A percentile compares a stretch with the other conserved stretches of the same genome.
Evolutionary conservation across 2,797 vertebrate genomes (phyloP).

Genomic region (Neosilurus mollespiculum): DNA sequence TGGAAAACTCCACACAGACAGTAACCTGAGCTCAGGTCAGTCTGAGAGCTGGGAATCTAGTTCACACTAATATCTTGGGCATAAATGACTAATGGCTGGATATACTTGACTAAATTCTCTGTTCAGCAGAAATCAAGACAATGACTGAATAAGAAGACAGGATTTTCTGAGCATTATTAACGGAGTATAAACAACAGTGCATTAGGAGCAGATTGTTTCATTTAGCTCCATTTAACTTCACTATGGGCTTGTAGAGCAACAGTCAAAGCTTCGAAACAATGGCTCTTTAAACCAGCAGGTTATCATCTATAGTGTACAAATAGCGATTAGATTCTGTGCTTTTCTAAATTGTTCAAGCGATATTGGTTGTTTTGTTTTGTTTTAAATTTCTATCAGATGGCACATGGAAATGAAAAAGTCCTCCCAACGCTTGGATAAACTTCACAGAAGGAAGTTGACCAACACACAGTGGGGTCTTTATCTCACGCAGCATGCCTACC

Average conservation of each 20-base stretch:
- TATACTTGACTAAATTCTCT: conserved; percentile 67
- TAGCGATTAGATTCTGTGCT: background rate
- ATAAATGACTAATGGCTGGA: conserved; percentile 66
- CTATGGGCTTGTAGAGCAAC: background rate
- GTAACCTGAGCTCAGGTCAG: background rate
- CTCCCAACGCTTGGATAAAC: background rate
- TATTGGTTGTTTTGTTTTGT: background rate
- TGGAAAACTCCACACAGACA: background rate
- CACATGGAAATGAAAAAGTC: background rate
- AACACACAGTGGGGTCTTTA: background rate
- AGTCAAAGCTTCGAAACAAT: conserved; percentile 27
- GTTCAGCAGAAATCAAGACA: conserved; percentile 42
- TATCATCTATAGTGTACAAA: background rate
- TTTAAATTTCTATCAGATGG: background rate
- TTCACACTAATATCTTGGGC: conserved; percentile 55
- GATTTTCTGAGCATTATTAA: conserved; percentile 32
- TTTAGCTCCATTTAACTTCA: conserved; percentile 40
- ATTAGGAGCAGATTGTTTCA: conserved; percentile 35
- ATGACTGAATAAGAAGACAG: conserved; percentile 42
- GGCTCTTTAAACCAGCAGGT: conserved; percentile 20
- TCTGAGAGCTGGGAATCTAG: conserved; percentile 10
- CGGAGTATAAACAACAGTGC: conserved; percentile 46
- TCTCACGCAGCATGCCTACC: background rate
- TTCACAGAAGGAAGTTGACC: background rate
- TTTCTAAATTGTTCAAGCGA: background rate